phyloP scores from a whole-genome alignment of 2,797 vertebrate species.

The Diplodus puntazzo region DNA sequence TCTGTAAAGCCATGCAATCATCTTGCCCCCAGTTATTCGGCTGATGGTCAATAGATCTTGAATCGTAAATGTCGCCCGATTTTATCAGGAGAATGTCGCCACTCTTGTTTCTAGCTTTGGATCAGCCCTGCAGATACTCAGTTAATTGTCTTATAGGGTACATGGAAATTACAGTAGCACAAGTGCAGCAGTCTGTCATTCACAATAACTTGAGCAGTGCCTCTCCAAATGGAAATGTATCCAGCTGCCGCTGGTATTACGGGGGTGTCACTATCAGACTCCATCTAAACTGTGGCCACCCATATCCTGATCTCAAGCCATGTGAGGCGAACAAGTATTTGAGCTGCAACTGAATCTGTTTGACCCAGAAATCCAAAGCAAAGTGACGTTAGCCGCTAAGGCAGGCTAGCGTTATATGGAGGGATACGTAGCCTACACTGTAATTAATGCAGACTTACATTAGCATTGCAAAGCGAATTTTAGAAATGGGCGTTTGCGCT shows the following conservation, averaged over 20 bases:
- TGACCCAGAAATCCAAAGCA: slow-evolving; percentile 76
- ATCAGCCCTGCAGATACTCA: not conserved
- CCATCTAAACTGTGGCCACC: slow-evolving; percentile 16
- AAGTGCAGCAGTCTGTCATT: not conserved
- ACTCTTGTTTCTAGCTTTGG: not conserved
- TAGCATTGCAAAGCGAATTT: not conserved
- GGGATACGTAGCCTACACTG: slow-evolving; percentile 3
- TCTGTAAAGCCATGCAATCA: slow-evolving; percentile 5
- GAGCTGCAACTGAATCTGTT: slow-evolving; percentile 78
- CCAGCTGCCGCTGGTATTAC: slow-evolving; percentile 10
- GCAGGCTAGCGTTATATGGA: slow-evolving; percentile 35
- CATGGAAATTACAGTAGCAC: not conserved
- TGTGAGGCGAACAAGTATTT: slow-evolving; percentile 59
- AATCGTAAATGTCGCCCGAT: not conserved
- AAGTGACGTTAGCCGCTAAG: slow-evolving; percentile 64
- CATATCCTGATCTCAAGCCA: slow-evolving; percentile 43
- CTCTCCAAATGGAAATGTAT: not conserved
- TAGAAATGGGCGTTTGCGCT: not conserved
- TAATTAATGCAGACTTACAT: not conserved
- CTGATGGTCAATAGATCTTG: not conserved
- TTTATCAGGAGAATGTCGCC: not conserved
- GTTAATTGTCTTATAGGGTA: not conserved
- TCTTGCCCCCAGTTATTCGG: not conserved
- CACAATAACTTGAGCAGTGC: not conserved
- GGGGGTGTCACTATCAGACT: slow-evolving; percentile 32